Percentiles rank a stretch among this genome's conserved stretches.
Evolutionary conservation across 2,888 invertebrate genomes (phyloP).

Genomic region (Hofmannophila pseudospretella): DNA sequence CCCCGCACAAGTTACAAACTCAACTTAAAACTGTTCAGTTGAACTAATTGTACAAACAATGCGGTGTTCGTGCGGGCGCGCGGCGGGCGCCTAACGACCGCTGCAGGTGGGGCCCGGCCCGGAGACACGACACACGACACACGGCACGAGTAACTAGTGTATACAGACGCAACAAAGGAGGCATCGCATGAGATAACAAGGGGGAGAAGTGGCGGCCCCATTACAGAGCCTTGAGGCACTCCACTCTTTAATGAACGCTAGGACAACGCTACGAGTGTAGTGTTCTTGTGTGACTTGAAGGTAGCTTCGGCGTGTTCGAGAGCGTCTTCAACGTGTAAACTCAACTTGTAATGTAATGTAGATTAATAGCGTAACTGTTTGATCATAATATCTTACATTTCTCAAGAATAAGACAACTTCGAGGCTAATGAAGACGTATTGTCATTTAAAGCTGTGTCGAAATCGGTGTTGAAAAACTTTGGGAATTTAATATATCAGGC

Average conservation of each 20-base stretch:
- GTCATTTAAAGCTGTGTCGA: too few relatives aligned
- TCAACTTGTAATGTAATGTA: too few relatives aligned
- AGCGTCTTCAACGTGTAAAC: too few relatives aligned
- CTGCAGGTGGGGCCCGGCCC: conserved; percentile 35
- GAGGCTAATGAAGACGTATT: too few relatives aligned
- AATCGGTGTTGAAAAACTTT: too few relatives aligned
- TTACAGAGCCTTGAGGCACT: conserved; percentile 54
- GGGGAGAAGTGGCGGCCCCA: conserved; percentile 57
- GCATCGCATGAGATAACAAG: conserved; percentile 62
- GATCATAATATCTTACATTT: too few relatives aligned
- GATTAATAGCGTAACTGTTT: too few relatives aligned
- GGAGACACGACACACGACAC: conserved; percentile 22
- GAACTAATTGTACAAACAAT: conserved; percentile 61
- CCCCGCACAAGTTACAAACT: conserved; percentile 39
- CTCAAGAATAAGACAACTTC: too few relatives aligned
- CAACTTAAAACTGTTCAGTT: conserved; percentile 52
- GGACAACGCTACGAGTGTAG: conserved; percentile 26
- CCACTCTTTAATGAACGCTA: conserved; percentile 36
- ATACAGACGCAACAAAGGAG: conserved; percentile 50
- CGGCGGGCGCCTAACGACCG: conserved; percentile 50
- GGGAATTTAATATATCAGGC: conserved; percentile 18
- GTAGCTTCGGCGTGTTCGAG: conserved; percentile 15
- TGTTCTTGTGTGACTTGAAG: conserved; percentile 20
- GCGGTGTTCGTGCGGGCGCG: conserved; percentile 41
- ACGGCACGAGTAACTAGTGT: conserved; percentile 6